Evolutionary conservation across 1,140 invertebrate species (phyloP).

Genomic region (Apis florea): DNA sequence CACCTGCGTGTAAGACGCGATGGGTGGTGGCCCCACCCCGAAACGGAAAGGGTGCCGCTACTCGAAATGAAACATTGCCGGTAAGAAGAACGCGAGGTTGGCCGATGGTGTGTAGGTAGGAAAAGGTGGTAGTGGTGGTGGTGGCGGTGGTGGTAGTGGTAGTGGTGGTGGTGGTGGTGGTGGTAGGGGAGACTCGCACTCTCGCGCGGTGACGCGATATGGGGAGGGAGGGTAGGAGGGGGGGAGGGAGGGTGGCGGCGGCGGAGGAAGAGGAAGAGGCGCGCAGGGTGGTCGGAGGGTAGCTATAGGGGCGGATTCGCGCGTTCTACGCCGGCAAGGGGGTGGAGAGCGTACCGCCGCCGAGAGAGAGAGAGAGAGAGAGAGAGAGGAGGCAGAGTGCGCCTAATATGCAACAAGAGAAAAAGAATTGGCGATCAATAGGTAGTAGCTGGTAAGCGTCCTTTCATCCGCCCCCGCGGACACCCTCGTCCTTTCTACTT

Average conservation of each 20-base stretch:
- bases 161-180: too few species aligned
- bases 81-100: constrained; percentile 72
- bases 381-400: constrained; percentile 73
- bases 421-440: constrained; percentile 81
- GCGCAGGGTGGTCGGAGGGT: constrained; percentile 50
- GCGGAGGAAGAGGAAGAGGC: constrained; percentile 42
- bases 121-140: not conserved
- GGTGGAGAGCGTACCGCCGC: constrained; percentile 51
- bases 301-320: constrained; percentile 74
- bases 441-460: constrained; percentile 81
- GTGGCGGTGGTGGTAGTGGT: too few species aligned
- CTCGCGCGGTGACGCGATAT: constrained; percentile 64
- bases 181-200: constrained; percentile 56
- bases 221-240: constrained; percentile 53
- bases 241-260: constrained; percentile 15
- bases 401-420: constrained; percentile 81
- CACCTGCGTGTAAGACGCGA: constrained; percentile 45
- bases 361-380: constrained; percentile 62
- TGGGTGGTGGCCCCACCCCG: constrained; percentile 63
- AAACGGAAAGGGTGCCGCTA: constrained; percentile 69
- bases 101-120: constrained; percentile 65
- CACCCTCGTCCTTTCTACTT: constrained; percentile 74
- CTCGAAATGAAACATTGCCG: constrained; percentile 77
- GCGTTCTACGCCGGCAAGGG: constrained; percentile 64
- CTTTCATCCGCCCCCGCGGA: constrained; percentile 78